Conservation (phyloP, 2,113 vertebrate genomes). For the Sebastes fasciatus region DNA sequence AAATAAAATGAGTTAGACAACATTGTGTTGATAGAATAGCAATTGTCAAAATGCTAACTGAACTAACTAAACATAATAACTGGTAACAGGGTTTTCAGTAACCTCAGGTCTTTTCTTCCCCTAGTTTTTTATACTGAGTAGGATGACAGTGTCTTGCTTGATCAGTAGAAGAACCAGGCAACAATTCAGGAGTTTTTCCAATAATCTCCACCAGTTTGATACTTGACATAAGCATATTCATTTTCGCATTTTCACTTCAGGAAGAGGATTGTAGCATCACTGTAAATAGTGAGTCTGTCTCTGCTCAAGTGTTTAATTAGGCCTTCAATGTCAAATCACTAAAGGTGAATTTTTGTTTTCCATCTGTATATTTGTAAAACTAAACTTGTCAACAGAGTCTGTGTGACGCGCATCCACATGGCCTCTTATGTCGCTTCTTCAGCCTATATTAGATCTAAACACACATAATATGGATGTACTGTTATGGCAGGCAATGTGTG, state of each 20-base stretch:
- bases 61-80: not conserved
- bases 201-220: conserved; percentile 8
- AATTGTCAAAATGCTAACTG: not conserved
- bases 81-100: not conserved
- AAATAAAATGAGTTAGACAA: not conserved
- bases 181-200: not conserved
- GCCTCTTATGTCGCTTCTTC: conserved; percentile 36
- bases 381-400: conserved; percentile 3
- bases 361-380: conserved; percentile 8
- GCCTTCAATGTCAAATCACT: not conserved
- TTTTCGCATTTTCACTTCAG: not conserved
- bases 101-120: not conserved
- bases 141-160: not conserved
- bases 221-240: not conserved
- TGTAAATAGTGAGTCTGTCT: not conserved
- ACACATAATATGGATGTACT: conserved; percentile 73
- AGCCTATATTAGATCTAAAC: conserved; percentile 75
- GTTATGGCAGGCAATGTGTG: conserved; percentile 78
- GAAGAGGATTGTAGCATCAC: not conserved
- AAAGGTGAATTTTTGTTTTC: conserved; percentile 9
- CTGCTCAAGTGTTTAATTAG: not conserved
- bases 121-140: not conserved
- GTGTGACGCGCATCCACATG: conserved; percentile 21
- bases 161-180: not conserved
- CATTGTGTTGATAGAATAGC: not conserved